These are phyloP conservation scores for Platerodrilus igneus DNA, from an alignment of 2,888 invertebrate species.

Conservation along the genomic window DNA sequence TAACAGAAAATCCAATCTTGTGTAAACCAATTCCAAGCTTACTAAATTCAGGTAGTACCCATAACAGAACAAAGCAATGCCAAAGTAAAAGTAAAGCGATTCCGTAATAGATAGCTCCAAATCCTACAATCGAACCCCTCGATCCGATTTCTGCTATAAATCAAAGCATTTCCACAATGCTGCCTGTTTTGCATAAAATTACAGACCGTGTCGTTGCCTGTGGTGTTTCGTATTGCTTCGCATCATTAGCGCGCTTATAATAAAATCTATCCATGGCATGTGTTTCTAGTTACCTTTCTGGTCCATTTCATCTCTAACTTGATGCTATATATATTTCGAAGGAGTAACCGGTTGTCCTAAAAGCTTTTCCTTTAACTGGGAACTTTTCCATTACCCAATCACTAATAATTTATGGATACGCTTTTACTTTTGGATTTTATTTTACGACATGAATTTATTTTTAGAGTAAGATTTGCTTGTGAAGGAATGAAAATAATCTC, in stretches of 20 bases:
- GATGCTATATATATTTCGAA: conserved; percentile 22
- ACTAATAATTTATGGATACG: conserved; percentile 25
- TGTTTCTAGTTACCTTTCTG: conserved; percentile 23
- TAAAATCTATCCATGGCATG: conserved; percentile 23
- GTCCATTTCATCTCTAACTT: conserved; percentile 23
- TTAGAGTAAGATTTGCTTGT: too few species aligned
- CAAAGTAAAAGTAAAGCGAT: too few species aligned
- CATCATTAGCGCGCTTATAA: conserved; percentile 22
- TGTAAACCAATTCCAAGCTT: too few species aligned
- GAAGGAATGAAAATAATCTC: too few species aligned
- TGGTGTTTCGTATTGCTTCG: conserved; percentile 14
- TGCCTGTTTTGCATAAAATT: conserved; percentile 14
- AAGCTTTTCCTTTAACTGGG: conserved; percentile 24
- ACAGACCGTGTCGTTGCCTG: conserved; percentile 10
- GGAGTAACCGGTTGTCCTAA: conserved; percentile 24
- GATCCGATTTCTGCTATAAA: conserved; percentile 9
- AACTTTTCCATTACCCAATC: conserved; percentile 26
- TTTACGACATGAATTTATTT: too few species aligned
- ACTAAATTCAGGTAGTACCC: too few species aligned
- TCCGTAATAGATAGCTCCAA: too few species aligned
- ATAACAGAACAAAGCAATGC: too few species aligned
- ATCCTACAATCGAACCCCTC: conserved; percentile 1
- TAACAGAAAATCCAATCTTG: too few species aligned
- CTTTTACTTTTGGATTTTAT: conserved; percentile 22
- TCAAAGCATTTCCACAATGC: background rate